These are phyloP conservation scores for Oncorhynchus masou DNA, from an alignment of 2,113 vertebrate genomes.

Conservation along the genomic window DNA sequence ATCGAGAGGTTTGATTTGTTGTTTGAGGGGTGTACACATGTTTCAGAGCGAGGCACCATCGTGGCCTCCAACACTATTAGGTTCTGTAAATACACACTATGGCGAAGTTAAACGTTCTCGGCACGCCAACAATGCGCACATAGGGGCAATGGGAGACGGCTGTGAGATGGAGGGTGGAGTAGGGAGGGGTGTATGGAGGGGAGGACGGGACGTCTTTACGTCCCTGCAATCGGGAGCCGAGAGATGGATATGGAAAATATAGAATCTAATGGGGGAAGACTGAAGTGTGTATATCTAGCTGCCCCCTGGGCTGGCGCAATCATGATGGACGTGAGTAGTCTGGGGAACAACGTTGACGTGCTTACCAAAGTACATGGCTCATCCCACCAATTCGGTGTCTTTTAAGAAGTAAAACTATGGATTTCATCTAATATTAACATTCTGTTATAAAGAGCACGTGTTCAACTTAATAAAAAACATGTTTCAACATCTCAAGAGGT, in stretches of 20 bases:
- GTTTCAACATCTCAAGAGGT: too few relatives aligned
- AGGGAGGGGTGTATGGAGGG: constrained; percentile 29
- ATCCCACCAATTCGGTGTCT: too few relatives aligned
- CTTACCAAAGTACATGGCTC: too few relatives aligned
- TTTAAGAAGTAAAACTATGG: too few relatives aligned
- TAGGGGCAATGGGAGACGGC: constrained; percentile 72
- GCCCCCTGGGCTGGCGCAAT: not conserved
- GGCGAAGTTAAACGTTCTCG: constrained; percentile 74
- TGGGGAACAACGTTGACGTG: constrained; percentile 46
- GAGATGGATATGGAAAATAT: constrained; percentile 62
- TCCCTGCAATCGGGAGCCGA: constrained; percentile 46
- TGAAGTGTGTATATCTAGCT: constrained; percentile 18
- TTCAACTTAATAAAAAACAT: too few relatives aligned
- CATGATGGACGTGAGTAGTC: constrained; percentile 32
- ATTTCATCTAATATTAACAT: too few relatives aligned
- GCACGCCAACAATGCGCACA: constrained; percentile 70
- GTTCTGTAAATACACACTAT: constrained; percentile 75
- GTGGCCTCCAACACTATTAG: constrained; percentile 75
- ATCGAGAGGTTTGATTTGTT: constrained; percentile 58
- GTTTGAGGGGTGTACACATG: constrained; percentile 61
- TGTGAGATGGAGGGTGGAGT: constrained; percentile 53
- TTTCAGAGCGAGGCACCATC: constrained; percentile 69
- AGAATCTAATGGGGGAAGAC: constrained; percentile 47
- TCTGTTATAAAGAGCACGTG: too few relatives aligned
- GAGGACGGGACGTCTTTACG: constrained; percentile 8